Evolutionary conservation across 2,113 vertebrate genomes (phyloP).

Genomic region (Anhinga rufa): DNA sequence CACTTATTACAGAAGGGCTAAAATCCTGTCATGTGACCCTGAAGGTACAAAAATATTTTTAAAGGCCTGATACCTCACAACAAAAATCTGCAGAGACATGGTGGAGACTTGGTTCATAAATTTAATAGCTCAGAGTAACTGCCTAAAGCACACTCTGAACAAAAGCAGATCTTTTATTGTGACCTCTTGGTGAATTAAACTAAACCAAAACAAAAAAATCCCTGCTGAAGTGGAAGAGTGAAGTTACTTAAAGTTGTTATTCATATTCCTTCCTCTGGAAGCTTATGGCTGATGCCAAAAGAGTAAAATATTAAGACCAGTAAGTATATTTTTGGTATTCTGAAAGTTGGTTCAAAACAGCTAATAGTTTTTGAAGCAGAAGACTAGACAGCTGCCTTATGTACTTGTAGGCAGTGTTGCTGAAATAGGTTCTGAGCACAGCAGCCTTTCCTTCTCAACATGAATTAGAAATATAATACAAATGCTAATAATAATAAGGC

Average conservation of each 20-base stretch:
- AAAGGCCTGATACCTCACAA: not conserved
- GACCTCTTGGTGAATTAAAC: not conserved
- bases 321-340: not conserved
- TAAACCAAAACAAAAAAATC: not conserved
- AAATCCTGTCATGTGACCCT: not conserved
- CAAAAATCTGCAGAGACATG: constrained; percentile 9
- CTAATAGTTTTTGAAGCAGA: not conserved
- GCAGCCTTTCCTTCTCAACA: not conserved
- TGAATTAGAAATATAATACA: not conserved
- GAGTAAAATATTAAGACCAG: not conserved
- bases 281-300: not conserved
- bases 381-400: not conserved
- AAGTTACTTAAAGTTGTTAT: not conserved
- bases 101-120: not conserved
- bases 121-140: constrained; percentile 7
- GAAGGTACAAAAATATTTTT: not conserved
- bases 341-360: constrained; percentile 12
- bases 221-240: not conserved
- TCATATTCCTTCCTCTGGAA: not conserved
- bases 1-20: constrained; percentile 42
- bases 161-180: not conserved
- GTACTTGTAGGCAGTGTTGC: not conserved
- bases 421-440: not conserved
- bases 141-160: not conserved
- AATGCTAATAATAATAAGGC: not conserved